A percentile compares a stretch with the other conserved stretches of the same genome.
These are phyloP conservation scores for human (Homo sapiens) DNA, from an alignment of 2,113 vertebrate species.

Conservation along the genomic window GRCh38 chr16:70772001-70772500, in stretches of 20 bases:
- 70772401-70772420: neutral
- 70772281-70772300: neutral
- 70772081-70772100: neutral
- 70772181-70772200: conserved; percentile 8
- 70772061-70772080: neutral
- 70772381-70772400: neutral
- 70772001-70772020: neutral
- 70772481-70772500: neutral
- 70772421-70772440: neutral
- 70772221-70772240: neutral
- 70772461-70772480: neutral
- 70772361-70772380: neutral
- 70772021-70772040: neutral
- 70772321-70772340: neutral
- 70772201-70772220: no score
- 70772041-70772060: neutral
- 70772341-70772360: neutral
- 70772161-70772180: conserved; percentile 85
- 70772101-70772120: conserved; percentile 83
- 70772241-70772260: neutral
- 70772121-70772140: conserved; percentile 88
- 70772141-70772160: conserved; percentile 88
- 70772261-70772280: neutral
- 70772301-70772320: neutral
- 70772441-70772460: neutral